Evolutionary conservation across 1,140 invertebrate genomes (phyloP), one percentile per base, ranked within the genome.

Genomic region (Pseudomyrmex flavicornis): DNA sequence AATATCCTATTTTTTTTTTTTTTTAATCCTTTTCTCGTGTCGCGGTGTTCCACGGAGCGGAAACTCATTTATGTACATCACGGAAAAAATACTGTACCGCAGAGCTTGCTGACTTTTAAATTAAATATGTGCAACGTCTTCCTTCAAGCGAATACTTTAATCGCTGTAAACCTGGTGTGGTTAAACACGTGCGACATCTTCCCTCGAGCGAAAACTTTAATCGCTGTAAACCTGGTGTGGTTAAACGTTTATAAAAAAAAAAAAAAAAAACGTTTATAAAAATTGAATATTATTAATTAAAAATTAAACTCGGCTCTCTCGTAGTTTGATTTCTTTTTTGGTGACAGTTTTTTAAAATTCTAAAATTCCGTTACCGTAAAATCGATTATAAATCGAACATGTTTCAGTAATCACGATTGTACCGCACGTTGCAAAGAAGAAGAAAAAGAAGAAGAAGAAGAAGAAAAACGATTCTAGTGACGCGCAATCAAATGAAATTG

Each of bases 11-110:
- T 35, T 35, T 35, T 35, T 35, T 35, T 44, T 20, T 22, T 72
- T 59, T 80, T 80, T 77, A 48, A 70, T 79, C 63, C 46, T 80
- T 15, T n/a, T 22, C 44, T n/a, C 44, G 54, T 46, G 66, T 61
- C 54, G 46, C 44, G 17, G 44, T 70, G 3, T 13, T 59, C 54
- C 54, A 12, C 17, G 62, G 17, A 15, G 12, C 5, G 35, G 35
- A 35, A 35, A 5, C 35, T 35, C 35, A 50, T 59, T 35, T 48
- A 72, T 59, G 52, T 48, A 80, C 52, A 80, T 66, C 48, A 20
- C 46, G 5, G 44, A 58, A 58, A 35, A 35, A 13, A 58, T 68
- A 2, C 35, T 58, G 65, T 46, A 15, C 52, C 50, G 17, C 52
- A 46, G 10, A 76, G 58, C 65, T 79, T 68, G n/a, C 35, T 22